phyloP scores from a whole-genome alignment of 2,888 invertebrate genomes.

The Polydrusus tereticollis region DNA sequence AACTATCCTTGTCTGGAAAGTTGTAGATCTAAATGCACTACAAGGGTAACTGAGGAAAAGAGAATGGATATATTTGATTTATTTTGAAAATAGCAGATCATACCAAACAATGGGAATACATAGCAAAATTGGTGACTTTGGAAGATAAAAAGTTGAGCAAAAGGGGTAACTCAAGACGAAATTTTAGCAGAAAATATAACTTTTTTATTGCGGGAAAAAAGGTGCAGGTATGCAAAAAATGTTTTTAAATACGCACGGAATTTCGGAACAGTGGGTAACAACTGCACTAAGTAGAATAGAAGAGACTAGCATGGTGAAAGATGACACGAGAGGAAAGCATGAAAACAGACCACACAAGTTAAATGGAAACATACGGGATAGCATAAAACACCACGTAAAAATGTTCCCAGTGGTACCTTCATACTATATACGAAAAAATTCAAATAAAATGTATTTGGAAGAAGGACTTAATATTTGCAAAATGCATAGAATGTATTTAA shows the following conservation, averaged over 20 bases:
- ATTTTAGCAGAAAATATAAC: slow-evolving; percentile 10
- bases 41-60: slow-evolving; percentile 27
- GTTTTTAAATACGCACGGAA: slow-evolving; percentile 18
- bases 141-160: slow-evolving; percentile 50
- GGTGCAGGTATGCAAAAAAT: slow-evolving; percentile 17
- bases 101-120: slow-evolving; percentile 43
- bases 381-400: slow-evolving; percentile 17
- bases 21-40: slow-evolving; percentile 32
- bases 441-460: slow-evolving; percentile 20
- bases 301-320: not conserved
- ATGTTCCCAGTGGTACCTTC: slow-evolving; percentile 19
- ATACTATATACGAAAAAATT: slow-evolving; percentile 10
- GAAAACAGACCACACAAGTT: slow-evolving; percentile 17
- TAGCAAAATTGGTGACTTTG: slow-evolving; percentile 51
- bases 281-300: slow-evolving; percentile 6
- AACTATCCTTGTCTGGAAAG: slow-evolving; percentile 7
- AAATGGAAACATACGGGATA: slow-evolving; percentile 6
- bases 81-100: slow-evolving; percentile 31
- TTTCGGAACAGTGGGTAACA: slow-evolving; percentile 25
- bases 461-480: slow-evolving; percentile 22
- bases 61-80: slow-evolving; percentile 24
- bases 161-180: not conserved
- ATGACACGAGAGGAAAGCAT: slow-evolving; percentile 18
- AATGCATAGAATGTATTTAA: slow-evolving; percentile 21
- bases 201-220: not conserved